Percentiles rank a stretch among this genome's conserved stretches.
These are phyloP conservation scores for Bagarius yarrelli DNA, from an alignment of 2,113 vertebrate species.

Conservation along the genomic window DNA sequence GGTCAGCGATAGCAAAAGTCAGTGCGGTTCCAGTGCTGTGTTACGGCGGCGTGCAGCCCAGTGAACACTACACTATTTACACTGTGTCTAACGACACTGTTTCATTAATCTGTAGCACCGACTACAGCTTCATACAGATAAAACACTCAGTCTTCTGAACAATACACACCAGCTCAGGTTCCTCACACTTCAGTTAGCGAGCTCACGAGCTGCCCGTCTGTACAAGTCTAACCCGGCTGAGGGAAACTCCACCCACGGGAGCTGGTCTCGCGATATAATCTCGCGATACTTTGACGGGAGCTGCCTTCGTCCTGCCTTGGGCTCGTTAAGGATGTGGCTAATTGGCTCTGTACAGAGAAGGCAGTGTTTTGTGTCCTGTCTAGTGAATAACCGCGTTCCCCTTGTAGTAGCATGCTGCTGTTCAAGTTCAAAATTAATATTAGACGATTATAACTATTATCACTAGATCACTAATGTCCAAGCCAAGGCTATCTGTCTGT, in stretches of 20 bases:
- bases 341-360: background rate
- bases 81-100: background rate
- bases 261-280: slow-evolving; percentile 11
- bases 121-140: background rate
- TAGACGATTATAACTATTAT: no score
- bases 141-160: slow-evolving; percentile 26
- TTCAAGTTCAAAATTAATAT: no score
- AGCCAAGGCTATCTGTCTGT: no score
- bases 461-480: no score
- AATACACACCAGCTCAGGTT: background rate
- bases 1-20: slow-evolving; percentile 20
- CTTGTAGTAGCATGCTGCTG: no score
- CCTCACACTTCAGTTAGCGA: background rate
- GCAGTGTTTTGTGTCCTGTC: background rate
- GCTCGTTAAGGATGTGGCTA: background rate
- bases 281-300: slow-evolving; percentile 49
- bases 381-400: background rate
- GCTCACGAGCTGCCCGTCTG: slow-evolving; percentile 5
- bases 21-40: slow-evolving; percentile 42
- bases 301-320: background rate
- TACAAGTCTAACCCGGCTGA: slow-evolving; percentile 38
- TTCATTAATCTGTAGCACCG: background rate
- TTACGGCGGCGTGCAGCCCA: slow-evolving; percentile 8
- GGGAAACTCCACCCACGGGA: slow-evolving; percentile 51
- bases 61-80: slow-evolving; percentile 16